These are phyloP conservation scores for Drosophila koepferae DNA, from an alignment of 2,888 invertebrate genomes.

Conservation along the genomic window DNA sequence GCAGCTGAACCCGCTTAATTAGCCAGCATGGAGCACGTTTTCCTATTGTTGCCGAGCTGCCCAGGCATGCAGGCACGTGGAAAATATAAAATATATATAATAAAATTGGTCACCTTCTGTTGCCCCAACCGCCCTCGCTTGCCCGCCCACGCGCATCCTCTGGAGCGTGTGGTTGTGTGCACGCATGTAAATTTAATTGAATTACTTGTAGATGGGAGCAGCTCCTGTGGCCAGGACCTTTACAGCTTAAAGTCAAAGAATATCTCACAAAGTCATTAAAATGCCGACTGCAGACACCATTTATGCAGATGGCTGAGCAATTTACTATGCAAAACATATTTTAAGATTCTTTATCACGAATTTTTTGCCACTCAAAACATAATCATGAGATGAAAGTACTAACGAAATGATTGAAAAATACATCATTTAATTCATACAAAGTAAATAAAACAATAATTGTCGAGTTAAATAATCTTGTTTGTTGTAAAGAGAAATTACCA, in stretches of 20 bases:
- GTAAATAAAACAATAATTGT: too few relatives aligned
- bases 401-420: too few relatives aligned
- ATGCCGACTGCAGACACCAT: constrained; percentile 21
- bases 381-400: too few relatives aligned
- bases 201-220: constrained; percentile 20
- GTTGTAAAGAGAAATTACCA: too few relatives aligned
- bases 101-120: constrained; percentile 33
- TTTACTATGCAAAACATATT: constrained; percentile 11
- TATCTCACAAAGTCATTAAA: constrained; percentile 14
- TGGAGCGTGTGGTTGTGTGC: constrained; percentile 14
- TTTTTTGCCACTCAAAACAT: too few relatives aligned
- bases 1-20: constrained; percentile 58
- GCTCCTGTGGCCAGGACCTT: constrained; percentile 21
- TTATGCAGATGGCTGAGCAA: constrained; percentile 38
- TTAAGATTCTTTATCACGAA: background rate
- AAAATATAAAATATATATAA: too few relatives aligned
- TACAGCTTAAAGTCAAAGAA: constrained; percentile 6
- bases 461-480: too few relatives aligned
- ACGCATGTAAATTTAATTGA: constrained; percentile 43
- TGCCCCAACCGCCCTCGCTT: background rate
- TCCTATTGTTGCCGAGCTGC: constrained; percentile 6
- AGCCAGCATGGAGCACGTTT: constrained; percentile 30
- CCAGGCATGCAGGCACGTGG: constrained; percentile 45
- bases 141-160: too few relatives aligned
- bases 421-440: too few relatives aligned